These are phyloP conservation scores for Prosopocoilus inquinatus DNA, from an alignment of 2,888 invertebrate genomes.

Conservation along the genomic window DNA sequence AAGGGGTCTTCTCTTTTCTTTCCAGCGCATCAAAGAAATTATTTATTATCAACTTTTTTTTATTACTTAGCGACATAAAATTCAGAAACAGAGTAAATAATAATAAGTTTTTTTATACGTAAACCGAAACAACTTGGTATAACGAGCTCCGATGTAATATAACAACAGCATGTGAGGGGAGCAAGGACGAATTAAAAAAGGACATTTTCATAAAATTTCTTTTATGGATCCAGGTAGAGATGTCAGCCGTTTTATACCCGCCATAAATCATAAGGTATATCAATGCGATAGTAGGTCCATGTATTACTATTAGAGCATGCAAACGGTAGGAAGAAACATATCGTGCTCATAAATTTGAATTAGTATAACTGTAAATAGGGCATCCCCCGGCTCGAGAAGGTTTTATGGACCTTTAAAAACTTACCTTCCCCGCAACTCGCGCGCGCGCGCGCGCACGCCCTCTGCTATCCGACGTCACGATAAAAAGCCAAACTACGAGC, in stretches of 20 bases:
- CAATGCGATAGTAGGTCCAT: slow-evolving; percentile 34
- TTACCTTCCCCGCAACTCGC: slow-evolving; percentile 9
- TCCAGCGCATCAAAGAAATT: too few relatives aligned
- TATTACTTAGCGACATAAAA: too few relatives aligned
- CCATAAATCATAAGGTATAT: slow-evolving; percentile 38
- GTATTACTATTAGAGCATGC: slow-evolving; percentile 39
- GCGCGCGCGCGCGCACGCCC: too few relatives aligned
- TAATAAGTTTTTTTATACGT: too few relatives aligned
- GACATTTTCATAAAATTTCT: neutral
- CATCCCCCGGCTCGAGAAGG: slow-evolving; percentile 20
- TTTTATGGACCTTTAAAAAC: slow-evolving; percentile 18
- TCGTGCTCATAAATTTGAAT: slow-evolving; percentile 39
- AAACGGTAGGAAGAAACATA: slow-evolving; percentile 28
- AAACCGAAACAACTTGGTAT: too few relatives aligned
- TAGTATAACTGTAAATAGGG: slow-evolving; percentile 40
- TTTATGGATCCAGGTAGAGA: slow-evolving; percentile 21
- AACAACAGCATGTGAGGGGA: neutral
- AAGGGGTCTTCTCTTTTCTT: too few relatives aligned
- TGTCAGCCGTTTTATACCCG: slow-evolving; percentile 27
- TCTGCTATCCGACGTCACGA: neutral
- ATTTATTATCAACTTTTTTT: too few relatives aligned
- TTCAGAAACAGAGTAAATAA: too few relatives aligned
- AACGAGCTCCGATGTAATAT: too few relatives aligned
- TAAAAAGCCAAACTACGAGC: neutral
- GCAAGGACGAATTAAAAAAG: neutral